A percentile compares a stretch with the other conserved stretches of the same genome.
Conservation (phyloP, 1,140 invertebrate species). For the Neodiprion fabricii region DNA sequence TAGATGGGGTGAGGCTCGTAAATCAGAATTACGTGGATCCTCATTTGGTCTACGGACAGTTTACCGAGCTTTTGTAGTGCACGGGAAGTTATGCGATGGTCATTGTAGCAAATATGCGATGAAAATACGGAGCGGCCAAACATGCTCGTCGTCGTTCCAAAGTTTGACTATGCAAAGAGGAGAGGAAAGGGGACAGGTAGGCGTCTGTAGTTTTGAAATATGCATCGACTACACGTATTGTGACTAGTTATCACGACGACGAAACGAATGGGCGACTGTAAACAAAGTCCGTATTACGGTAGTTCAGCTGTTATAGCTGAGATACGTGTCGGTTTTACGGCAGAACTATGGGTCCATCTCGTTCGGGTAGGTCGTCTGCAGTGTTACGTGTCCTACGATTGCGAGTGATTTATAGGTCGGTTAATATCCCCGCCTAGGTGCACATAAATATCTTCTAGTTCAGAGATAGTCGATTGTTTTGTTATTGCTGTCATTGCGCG, state of each 20-base stretch:
- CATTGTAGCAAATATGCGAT: no score
- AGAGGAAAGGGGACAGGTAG: neutral
- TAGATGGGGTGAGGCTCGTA: neutral
- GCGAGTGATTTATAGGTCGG: neutral
- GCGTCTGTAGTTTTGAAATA: no score
- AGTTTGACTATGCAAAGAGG: neutral
- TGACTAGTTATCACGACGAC: neutral
- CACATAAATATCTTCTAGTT: neutral
- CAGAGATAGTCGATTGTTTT: slow-evolving; percentile 5
- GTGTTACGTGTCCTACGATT: neutral
- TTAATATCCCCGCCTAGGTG: neutral
- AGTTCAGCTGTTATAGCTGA: neutral
- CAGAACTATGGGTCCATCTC: no score
- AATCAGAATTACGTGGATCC: neutral
- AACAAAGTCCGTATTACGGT: neutral
- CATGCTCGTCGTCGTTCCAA: neutral
- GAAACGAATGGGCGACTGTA: neutral
- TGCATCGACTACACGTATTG: neutral
- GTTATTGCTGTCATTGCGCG: neutral
- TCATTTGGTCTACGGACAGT: neutral
- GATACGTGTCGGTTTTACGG: no score
- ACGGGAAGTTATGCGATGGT: no score
- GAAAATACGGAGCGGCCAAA: neutral
- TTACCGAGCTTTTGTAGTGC: neutral
- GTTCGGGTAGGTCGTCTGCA: slow-evolving; percentile 1